phyloP scores from a whole-genome alignment of 2,797 vertebrate species.

The Meriones psammophilus region DNA sequence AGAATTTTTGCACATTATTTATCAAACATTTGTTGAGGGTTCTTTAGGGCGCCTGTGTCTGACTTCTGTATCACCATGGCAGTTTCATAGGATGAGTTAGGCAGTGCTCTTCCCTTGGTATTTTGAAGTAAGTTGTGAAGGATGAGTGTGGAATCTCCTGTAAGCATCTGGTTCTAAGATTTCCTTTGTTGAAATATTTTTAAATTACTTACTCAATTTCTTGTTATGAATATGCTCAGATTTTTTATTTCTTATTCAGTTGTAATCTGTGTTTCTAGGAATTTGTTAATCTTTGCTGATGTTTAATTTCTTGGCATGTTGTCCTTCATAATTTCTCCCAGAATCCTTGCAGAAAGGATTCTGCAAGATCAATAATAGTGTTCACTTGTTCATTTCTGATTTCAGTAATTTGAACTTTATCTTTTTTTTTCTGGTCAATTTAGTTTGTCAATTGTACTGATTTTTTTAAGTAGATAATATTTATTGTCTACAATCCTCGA shows the following conservation, averaged over 20 bases:
- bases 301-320: slow-evolving; percentile 13
- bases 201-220: neutral
- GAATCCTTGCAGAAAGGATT: neutral
- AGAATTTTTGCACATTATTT: neutral
- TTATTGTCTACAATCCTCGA: neutral
- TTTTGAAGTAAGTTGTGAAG: slow-evolving; percentile 12
- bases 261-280: slow-evolving; percentile 25
- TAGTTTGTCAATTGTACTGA: neutral
- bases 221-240: neutral
- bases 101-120: neutral
- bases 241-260: slow-evolving; percentile 16
- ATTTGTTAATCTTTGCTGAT: slow-evolving; percentile 33
- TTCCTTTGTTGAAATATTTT: slow-evolving; percentile 19
- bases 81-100: neutral
- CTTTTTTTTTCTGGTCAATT: slow-evolving; percentile 4
- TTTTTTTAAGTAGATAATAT: neutral
- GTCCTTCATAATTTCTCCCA: slow-evolving; percentile 16
- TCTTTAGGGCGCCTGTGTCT: neutral
- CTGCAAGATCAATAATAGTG: neutral
- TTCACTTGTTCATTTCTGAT: neutral
- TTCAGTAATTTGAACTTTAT: slow-evolving; percentile 49
- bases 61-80: neutral
- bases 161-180: neutral
- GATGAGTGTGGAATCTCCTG: neutral
- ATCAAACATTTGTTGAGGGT: neutral